Base-by-base conservation (phyloP, 2,113 vertebrate genomes). In the Coracopsis vasa region DNA sequence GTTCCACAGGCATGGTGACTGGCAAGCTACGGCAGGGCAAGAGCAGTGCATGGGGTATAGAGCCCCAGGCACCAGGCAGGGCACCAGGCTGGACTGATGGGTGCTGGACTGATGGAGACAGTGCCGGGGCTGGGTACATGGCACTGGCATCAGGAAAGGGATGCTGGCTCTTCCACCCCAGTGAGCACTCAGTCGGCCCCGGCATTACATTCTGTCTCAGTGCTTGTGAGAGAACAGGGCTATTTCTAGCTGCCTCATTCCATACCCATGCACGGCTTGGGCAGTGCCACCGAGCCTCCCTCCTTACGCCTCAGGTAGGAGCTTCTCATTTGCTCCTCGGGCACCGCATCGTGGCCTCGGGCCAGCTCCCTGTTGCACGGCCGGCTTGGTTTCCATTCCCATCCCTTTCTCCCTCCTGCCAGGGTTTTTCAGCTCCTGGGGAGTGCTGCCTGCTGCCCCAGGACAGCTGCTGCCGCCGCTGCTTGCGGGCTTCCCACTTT, bases 321-420 rank as follows among this genome's bases (percentile, higher is more conserved):
- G 94, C 80, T 92, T 95, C 89, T 95, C 86, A 97, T 92, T 97
- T 95, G 95, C 70, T 95, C 91, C 65, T 91, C 23, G 14, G 84
- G 89, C 93, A 95, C 94, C 24, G 93, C 96, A 97, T 95, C 10
- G 7, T 97, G 96, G 94, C 93, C 61, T 79, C 11, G 15, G 93
- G 94, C 94, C 96, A 97, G 91, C 51, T 97, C 80, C 73, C 81
- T 92, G 83, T 95, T 95, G 89, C 93, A 75, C 0, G 0, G 51
- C 77, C 5, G 0, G 70, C 48, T 94, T 89, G 65, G 50, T 92
- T 92, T 94, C 70, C 65, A 31, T 81, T 67, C 70, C 61, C 61
- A 79, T 64, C 47, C 37, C 58, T 88, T 33, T 19, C 35, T 62
- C 11, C 27, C 66, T 64, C 86, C 21, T 0, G 0, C 8, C 0